phyloP scores from a whole-genome alignment of 2,888 invertebrate species.

The Hyles lineata region DNA sequence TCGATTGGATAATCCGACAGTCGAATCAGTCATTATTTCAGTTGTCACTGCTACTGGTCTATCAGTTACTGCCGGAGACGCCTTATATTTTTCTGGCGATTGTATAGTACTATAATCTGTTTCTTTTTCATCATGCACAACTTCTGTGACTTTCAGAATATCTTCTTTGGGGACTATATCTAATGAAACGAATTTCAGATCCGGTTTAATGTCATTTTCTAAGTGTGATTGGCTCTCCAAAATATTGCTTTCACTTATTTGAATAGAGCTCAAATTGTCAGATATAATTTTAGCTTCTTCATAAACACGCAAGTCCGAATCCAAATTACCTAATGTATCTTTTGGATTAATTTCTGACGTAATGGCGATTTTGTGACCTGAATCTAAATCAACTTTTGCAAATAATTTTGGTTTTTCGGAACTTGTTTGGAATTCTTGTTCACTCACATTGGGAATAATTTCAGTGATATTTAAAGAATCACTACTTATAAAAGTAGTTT shows the following conservation, averaged over 20 bases:
- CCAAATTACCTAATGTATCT: slow-evolving; percentile 59
- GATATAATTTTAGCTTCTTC: slow-evolving; percentile 69
- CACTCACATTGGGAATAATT: slow-evolving; percentile 77
- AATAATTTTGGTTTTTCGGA: slow-evolving; percentile 68
- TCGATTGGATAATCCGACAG: slow-evolving; percentile 58
- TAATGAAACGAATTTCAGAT: slow-evolving; percentile 60
- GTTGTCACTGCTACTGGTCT: slow-evolving; percentile 81
- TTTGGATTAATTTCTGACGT: slow-evolving; percentile 76
- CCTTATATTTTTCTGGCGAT: slow-evolving; percentile 58
- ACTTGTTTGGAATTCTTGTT: slow-evolving; percentile 71
- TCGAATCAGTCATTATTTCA: slow-evolving; percentile 76
- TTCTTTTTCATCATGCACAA: slow-evolving; percentile 73
- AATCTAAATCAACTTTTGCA: slow-evolving; percentile 81
- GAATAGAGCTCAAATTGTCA: slow-evolving; percentile 60
- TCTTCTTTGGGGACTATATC: slow-evolving; percentile 60
- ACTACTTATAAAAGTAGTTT: slow-evolving; percentile 82
- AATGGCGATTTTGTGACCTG: slow-evolving; percentile 80
- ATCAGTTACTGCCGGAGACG: slow-evolving; percentile 72
- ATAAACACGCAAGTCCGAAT: slow-evolving; percentile 51
- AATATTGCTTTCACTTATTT: slow-evolving; percentile 70
- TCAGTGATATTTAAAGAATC: slow-evolving; percentile 86
- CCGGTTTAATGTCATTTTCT: slow-evolving; percentile 50
- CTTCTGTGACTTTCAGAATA: slow-evolving; percentile 64
- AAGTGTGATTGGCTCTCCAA: slow-evolving; percentile 76
- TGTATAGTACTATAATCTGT: slow-evolving; percentile 47